Base-by-base conservation (phyloP, 2,888 invertebrate genomes). In the Pseudococcus jackbeardsleyi region DNA sequence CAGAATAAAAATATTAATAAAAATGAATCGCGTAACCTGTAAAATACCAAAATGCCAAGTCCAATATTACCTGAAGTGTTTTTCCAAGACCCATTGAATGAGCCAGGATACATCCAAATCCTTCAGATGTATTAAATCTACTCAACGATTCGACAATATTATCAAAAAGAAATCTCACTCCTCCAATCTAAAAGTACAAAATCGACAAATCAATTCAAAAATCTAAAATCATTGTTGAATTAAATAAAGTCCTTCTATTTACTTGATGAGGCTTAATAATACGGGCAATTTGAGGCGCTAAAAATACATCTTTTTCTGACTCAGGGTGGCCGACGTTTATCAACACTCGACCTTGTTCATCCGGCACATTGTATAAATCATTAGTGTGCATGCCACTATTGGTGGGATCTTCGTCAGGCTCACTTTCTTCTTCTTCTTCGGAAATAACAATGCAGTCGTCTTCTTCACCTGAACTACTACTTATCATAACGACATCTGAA, bases 31-130 rank as follows among this genome's bases (percentile, higher is more conserved):
- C 77, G 6, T 59, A 68, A 17, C n/a, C 50, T 5, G 54, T 11
- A 1, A 84, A 84, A 26, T 68, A n/a, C 9, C 1, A 33, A 17
- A 33, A 26, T 15, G 17, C 6, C 0, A 0, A 17, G 1, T 26
- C 26, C 26, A 3, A 72, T 12, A 33, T 85, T 90, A 92, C 92
- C 91, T 96, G 97, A 89, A 99, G 93, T 0, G 99, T 99, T 93
- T 99, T 99, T n/a, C 99, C 99, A 46, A 99, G 93, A 1, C 99
- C 99, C 99, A 99, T 99, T 79, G 98, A 98, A 93, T 99, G 99
- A 0, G 99, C 99, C 87, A 99, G 93, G 90, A 99, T 99, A 91
- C 99, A 99, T 17, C 99, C 99, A 92, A 99, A 98, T 15, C 99
- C 99, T 3, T 95, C 94, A 0, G 96, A 96, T 19, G 94, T 96